Conservation (phyloP, 2,888 invertebrate genomes). For the Heteropelma amictum region DNA sequence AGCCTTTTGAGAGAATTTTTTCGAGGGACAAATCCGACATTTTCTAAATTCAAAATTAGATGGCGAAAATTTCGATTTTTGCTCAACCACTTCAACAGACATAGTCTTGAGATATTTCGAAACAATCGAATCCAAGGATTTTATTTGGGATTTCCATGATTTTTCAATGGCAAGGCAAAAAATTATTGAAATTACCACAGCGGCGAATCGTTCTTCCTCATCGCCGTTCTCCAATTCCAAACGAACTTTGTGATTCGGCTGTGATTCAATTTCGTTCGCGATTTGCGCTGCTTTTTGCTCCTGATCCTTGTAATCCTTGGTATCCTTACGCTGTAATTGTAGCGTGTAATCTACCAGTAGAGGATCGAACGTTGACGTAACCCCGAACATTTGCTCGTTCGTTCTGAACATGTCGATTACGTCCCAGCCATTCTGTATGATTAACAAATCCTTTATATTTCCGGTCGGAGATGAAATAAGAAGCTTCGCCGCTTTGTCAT, state of each 20-base stretch:
- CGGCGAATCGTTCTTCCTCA: constrained; percentile 92
- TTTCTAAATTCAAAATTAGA: too few species aligned
- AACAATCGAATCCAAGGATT: too few species aligned
- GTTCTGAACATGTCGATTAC: constrained; percentile 97
- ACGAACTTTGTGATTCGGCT: constrained; percentile 89
- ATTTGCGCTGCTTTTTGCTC: constrained; percentile 93
- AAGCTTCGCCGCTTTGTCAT: too few species aligned
- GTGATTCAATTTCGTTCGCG: constrained; percentile 95
- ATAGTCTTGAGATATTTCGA: too few species aligned
- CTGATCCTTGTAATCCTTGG: constrained; percentile 90
- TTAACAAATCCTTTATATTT: too few species aligned
- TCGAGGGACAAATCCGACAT: too few species aligned
- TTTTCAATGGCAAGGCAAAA: constrained; percentile 12
- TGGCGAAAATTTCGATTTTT: too few species aligned
- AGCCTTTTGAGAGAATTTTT: too few species aligned
- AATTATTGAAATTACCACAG: constrained; percentile 82
- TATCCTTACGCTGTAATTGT: constrained; percentile 90
- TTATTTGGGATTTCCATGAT: too few species aligned
- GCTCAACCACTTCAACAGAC: too few species aligned
- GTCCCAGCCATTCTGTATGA: constrained; percentile 93
- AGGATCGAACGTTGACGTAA: constrained; percentile 95
- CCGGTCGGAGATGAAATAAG: too few species aligned
- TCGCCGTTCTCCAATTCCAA: constrained; percentile 95
- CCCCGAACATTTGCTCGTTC: constrained; percentile 95
- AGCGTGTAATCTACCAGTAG: constrained; percentile 95